Evolutionary conservation across 2,888 invertebrate genomes (phyloP).

Genomic region (Tenthredo notha): DNA sequence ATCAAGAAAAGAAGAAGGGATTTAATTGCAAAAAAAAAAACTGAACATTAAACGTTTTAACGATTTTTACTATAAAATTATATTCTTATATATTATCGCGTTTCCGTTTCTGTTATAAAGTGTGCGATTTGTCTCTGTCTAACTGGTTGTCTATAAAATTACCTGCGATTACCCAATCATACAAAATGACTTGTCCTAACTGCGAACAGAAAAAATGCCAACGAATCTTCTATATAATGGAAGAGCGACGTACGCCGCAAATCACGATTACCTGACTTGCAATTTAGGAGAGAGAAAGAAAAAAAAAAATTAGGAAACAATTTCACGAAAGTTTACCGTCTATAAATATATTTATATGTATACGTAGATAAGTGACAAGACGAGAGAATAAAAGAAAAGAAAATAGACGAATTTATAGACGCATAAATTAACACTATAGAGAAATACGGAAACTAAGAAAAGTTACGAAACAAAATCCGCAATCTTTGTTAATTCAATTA

Average conservation of each 20-base stretch:
- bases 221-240: not conserved
- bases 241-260: not conserved
- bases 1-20: not conserved
- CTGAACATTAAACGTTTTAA: not conserved
- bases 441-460: not conserved
- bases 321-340: not conserved
- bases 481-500: not conserved
- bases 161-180: slow-evolving; percentile 19
- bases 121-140: slow-evolving; percentile 10
- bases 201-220: not conserved
- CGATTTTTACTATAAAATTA: not conserved
- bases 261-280: slow-evolving; percentile 4
- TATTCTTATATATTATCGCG: not conserved
- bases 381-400: not conserved
- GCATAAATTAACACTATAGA: not conserved
- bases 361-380: not conserved
- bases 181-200: slow-evolving; percentile 11
- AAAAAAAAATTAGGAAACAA: not conserved
- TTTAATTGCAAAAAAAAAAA: not conserved
- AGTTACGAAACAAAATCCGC: not conserved
- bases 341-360: not conserved
- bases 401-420: not conserved
- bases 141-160: not conserved
- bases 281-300: not conserved
- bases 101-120: slow-evolving; percentile 6